These are phyloP conservation scores for Chloroclystis v-ata DNA, from an alignment of 2,888 invertebrate species.

Conservation along the genomic window DNA sequence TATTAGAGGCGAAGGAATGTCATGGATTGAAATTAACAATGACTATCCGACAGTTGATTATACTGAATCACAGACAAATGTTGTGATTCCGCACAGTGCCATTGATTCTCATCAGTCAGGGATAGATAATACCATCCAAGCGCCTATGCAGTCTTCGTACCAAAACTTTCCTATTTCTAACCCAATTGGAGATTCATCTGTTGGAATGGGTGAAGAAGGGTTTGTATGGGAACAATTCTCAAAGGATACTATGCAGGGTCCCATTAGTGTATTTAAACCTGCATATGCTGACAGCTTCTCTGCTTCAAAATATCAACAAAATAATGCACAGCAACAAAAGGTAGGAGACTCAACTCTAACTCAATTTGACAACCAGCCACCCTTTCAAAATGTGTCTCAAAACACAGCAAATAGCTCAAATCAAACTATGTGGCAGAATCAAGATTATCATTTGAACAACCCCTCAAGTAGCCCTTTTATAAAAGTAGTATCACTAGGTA, in stretches of 20 bases:
- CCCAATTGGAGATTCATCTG: too few relatives aligned
- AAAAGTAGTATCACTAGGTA: neutral
- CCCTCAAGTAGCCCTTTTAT: neutral
- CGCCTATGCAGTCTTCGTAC: neutral
- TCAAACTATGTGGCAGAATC: neutral
- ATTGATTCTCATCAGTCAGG: neutral
- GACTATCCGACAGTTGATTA: neutral
- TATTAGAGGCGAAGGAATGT: neutral
- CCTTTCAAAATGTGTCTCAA: neutral
- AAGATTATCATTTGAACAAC: neutral
- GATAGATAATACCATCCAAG: neutral
- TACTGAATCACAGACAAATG: neutral
- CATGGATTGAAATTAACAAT: too few relatives aligned
- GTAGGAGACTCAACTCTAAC: neutral
- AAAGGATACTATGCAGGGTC: neutral
- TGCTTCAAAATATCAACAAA: neutral
- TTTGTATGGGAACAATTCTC: neutral
- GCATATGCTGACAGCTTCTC: neutral
- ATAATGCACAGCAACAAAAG: neutral
- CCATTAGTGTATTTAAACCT: neutral
- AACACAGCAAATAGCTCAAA: neutral
- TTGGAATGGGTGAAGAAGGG: neutral
- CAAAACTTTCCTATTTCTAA: neutral
- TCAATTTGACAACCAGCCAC: neutral
- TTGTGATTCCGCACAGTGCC: neutral